phyloP scores from a whole-genome alignment of 2,797 vertebrate genomes.

The Lerista edwardsae region DNA sequence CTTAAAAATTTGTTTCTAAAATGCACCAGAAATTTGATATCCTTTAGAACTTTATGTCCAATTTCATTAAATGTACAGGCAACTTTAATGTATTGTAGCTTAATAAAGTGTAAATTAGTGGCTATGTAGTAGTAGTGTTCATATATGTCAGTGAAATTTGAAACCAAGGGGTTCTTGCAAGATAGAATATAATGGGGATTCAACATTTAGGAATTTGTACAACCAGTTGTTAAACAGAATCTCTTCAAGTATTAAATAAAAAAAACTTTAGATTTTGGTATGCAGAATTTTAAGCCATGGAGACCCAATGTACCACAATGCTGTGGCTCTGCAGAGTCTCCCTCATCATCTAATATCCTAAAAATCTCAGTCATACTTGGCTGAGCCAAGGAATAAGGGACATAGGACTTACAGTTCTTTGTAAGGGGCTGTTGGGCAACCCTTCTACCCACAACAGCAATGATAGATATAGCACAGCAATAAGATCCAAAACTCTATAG shows the following conservation, averaged over 20 bases:
- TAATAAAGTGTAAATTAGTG: not conserved
- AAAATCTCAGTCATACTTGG: not conserved
- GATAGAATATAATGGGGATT: not conserved
- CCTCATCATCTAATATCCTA: not conserved
- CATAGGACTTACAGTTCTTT: not conserved
- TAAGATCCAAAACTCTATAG: not conserved
- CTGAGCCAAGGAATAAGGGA: not conserved
- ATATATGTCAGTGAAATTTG: not conserved
- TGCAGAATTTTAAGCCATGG: not conserved
- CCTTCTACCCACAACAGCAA: not conserved
- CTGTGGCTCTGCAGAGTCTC: not conserved
- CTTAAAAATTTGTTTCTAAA: not conserved
- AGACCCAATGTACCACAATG: not conserved
- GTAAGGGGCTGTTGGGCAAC: not conserved
- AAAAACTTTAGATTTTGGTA: not conserved
- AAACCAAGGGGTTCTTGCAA: not conserved
- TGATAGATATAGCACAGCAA: not conserved
- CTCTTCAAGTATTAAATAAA: not conserved
- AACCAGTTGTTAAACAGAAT: not conserved
- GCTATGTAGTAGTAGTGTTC: not conserved
- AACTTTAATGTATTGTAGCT: not conserved
- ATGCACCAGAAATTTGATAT: not conserved
- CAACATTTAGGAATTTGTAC: not conserved
- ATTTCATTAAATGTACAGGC: not conserved
- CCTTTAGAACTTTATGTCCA: not conserved